phyloP scores from a whole-genome alignment of 2,797 vertebrate genomes.

The Sebastes itinus region DNA sequence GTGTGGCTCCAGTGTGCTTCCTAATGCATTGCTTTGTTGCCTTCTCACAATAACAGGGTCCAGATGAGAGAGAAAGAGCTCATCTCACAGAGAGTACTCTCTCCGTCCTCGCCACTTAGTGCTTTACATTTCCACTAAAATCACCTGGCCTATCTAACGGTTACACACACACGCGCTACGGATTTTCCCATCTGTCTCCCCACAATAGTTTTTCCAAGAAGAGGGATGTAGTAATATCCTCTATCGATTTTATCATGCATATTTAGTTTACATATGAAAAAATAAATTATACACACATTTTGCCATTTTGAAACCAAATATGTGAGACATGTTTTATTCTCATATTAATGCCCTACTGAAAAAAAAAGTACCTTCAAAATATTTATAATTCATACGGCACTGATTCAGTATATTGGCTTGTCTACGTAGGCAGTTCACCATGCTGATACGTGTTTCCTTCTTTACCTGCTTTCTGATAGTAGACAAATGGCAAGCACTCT shows the following conservation, averaged over 20 bases:
- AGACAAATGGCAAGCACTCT: conserved; percentile 23
- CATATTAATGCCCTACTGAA: background rate
- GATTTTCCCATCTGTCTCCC: conserved; percentile 65
- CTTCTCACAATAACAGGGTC: conserved; percentile 83
- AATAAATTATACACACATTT: conserved; percentile 30
- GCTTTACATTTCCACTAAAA: conserved; percentile 84
- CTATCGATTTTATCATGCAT: conserved; percentile 58
- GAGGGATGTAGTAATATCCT: conserved; percentile 48
- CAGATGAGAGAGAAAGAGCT: conserved; percentile 82
- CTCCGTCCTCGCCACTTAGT: conserved; percentile 81
- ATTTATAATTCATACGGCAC: background rate
- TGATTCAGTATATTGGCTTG: background rate
- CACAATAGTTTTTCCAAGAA: conserved; percentile 64
- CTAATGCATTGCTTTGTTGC: conserved; percentile 85
- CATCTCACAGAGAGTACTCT: conserved; percentile 75
- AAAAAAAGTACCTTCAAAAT: no score
- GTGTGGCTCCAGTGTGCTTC: conserved; percentile 76
- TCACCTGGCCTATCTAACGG: conserved; percentile 83
- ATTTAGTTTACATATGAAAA: conserved; percentile 44
- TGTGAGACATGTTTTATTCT: background rate
- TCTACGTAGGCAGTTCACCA: background rate
- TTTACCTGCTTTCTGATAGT: background rate
- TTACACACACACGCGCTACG: conserved; percentile 51
- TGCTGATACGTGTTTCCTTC: background rate
- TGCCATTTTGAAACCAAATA: conserved; percentile 4